phyloP scores from a whole-genome alignment of 37 sponge, comb jelly and placozoan genomes.

The Spongilla lacustris region DNA sequence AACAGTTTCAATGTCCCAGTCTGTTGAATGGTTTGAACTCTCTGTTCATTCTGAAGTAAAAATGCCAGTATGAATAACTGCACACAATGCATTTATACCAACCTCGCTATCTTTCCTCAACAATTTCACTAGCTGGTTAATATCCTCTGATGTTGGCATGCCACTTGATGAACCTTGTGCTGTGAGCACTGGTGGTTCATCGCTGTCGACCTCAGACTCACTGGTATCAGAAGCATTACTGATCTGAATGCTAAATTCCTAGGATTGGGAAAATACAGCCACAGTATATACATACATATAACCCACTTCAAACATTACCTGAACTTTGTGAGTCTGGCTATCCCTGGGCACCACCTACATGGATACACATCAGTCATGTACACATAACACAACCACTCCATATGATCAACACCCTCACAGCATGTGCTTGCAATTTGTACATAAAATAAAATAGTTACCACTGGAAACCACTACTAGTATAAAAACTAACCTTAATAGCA shows the following conservation, averaged over 20 bases:
- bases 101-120: neutral
- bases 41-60: neutral
- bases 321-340: neutral
- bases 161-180: neutral
- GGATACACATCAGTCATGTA: neutral
- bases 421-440: neutral
- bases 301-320: neutral
- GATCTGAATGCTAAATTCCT: neutral
- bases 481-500: neutral
- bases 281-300: too few species aligned
- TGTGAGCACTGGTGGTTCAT: neutral
- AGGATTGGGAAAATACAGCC: too few species aligned
- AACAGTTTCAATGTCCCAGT: constrained; percentile 3
- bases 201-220: neutral
- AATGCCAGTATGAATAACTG: neutral
- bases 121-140: neutral
- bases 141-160: neutral
- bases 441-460: neutral
- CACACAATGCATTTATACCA: neutral
- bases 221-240: neutral
- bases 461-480: too few species aligned
- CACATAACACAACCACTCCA: neutral
- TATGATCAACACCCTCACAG: neutral
- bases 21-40: neutral
- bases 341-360: neutral